Evolutionary conservation across 2,888 invertebrate genomes (phyloP).

Genomic region (Cataglyphis cursor): DNA sequence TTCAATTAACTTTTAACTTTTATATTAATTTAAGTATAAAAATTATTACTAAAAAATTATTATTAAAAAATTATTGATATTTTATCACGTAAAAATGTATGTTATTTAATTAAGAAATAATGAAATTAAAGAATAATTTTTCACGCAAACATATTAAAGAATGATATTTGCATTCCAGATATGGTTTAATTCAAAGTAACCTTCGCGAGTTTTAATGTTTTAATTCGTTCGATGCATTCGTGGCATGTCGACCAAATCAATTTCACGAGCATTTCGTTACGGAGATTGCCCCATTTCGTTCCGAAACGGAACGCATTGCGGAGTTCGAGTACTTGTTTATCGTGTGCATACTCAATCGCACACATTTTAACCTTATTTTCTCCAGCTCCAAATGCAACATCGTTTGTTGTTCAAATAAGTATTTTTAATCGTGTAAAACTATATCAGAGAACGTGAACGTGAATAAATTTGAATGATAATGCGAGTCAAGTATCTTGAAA

Average conservation of each 20-base stretch:
- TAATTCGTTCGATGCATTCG: neutral
- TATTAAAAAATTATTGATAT: neutral
- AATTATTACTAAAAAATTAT: neutral
- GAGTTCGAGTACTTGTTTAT: slow-evolving; percentile 25
- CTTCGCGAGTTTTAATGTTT: slow-evolving; percentile 28
- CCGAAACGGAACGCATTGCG: slow-evolving; percentile 21
- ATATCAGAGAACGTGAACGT: neutral
- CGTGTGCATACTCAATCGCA: neutral
- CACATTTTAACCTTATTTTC: slow-evolving; percentile 7
- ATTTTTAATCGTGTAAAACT: neutral
- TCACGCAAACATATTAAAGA: neutral
- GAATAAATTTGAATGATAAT: neutral
- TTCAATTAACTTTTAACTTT: slow-evolving; percentile 9
- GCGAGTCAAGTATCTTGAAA: neutral
- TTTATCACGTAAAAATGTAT: neutral
- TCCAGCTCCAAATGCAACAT: neutral
- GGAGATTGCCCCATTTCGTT: slow-evolving; percentile 2
- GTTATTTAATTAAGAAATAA: neutral
- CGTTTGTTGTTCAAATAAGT: neutral
- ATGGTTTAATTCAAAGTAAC: neutral
- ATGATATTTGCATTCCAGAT: neutral
- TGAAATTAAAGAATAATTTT: neutral
- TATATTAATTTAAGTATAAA: neutral
- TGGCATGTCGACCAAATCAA: slow-evolving; percentile 5
- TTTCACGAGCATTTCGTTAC: slow-evolving; percentile 31